These are phyloP conservation scores for Romanomermis culicivorax DNA, from an alignment of 2,888 invertebrate genomes.

Conservation along the genomic window DNA sequence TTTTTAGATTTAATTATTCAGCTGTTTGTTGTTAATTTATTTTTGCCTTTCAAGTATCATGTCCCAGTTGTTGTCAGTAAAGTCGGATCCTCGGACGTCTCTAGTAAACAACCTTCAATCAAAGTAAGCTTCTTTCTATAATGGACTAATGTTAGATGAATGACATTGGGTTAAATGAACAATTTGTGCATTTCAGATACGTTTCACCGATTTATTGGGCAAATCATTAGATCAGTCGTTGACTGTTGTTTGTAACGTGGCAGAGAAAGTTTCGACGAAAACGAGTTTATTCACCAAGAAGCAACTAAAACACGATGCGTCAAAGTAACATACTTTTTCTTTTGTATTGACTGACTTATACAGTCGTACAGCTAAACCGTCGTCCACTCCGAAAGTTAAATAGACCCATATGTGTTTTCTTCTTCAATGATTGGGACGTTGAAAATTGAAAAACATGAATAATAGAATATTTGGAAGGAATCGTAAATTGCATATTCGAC, in stretches of 20 bases:
- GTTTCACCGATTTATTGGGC: conserved; percentile 34
- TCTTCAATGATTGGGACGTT: too few relatives aligned
- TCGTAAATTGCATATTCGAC: too few relatives aligned
- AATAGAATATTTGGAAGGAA: too few relatives aligned
- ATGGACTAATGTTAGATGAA: neutral
- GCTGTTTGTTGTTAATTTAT: neutral
- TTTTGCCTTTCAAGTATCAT: neutral
- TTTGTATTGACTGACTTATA: too few relatives aligned
- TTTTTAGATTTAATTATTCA: neutral
- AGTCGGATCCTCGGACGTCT: neutral
- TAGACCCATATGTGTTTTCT: too few relatives aligned
- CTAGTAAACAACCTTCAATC: too few relatives aligned
- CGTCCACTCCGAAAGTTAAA: too few relatives aligned
- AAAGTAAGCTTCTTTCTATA: neutral
- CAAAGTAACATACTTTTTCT: too few relatives aligned
- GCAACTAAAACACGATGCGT: too few relatives aligned
- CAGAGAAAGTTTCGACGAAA: conserved; percentile 49
- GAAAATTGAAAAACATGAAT: too few relatives aligned
- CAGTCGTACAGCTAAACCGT: too few relatives aligned
- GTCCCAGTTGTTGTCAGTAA: neutral
- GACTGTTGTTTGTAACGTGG: conserved; percentile 51
- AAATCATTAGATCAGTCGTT: conserved; percentile 40
- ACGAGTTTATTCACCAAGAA: conserved; percentile 49
- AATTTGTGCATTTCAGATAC: conserved; percentile 18
- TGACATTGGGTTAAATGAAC: neutral